Percentiles rank a stretch among this genome's conserved stretches.
Evolutionary conservation across 2,888 invertebrate species (phyloP).

Genomic region (Melanostoma mellinum): DNA sequence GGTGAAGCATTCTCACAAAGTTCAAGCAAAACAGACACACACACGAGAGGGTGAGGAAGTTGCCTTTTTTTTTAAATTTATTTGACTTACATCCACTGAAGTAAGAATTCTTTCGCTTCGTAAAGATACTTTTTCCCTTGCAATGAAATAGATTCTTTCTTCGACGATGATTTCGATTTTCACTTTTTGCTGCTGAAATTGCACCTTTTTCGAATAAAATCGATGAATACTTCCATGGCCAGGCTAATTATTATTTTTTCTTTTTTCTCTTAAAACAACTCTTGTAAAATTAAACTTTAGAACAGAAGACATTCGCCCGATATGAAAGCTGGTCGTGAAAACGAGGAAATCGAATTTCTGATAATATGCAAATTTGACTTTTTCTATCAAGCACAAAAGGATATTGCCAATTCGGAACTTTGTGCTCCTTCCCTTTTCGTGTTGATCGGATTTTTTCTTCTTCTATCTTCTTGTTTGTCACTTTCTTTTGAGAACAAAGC

Average conservation of each 20-base stretch:
- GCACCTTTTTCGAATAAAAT: too few relatives aligned
- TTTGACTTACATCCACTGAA: too few relatives aligned
- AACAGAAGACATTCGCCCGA: neutral
- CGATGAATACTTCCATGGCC: too few relatives aligned
- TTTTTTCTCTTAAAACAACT: too few relatives aligned
- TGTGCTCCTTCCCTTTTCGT: slow-evolving; percentile 18
- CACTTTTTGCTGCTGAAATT: too few relatives aligned
- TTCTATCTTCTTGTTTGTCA: neutral
- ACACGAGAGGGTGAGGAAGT: neutral
- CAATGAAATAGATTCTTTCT: too few relatives aligned
- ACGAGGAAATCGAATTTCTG: slow-evolving; percentile 61
- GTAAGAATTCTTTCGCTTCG: too few relatives aligned
- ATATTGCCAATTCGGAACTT: slow-evolving; percentile 49
- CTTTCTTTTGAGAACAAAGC: slow-evolving; percentile 8
- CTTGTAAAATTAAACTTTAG: too few relatives aligned
- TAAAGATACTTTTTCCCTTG: too few relatives aligned
- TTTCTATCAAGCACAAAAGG: slow-evolving; percentile 40
- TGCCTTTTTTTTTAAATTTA: too few relatives aligned
- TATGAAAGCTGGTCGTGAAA: slow-evolving; percentile 12
- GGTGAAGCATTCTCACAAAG: neutral
- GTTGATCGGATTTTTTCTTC: slow-evolving; percentile 27
- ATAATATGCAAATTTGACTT: slow-evolving; percentile 57
- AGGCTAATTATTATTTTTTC: too few relatives aligned
- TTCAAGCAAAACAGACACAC: slow-evolving; percentile 23
- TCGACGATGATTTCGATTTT: too few relatives aligned